Evolutionary conservation across 2,888 invertebrate genomes (phyloP).

Genomic region (Prosopocoilus inquinatus): DNA sequence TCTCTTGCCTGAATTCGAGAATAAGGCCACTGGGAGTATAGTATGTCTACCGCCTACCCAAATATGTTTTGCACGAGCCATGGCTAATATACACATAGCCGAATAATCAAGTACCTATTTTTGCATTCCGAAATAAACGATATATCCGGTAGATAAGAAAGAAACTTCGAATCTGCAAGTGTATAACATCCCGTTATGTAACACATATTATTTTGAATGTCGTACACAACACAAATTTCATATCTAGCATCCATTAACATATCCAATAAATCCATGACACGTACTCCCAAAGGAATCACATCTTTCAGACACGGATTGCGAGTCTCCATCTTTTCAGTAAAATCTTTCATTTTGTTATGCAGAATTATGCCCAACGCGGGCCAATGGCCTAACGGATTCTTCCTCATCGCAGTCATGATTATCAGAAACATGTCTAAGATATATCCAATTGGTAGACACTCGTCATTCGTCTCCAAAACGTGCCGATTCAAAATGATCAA

Average conservation of each 20-base stretch:
- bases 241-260: slow-evolving; percentile 15
- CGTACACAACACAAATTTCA: slow-evolving; percentile 18
- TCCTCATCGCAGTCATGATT: slow-evolving; percentile 11
- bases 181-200: slow-evolving; percentile 16
- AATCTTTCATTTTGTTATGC: slow-evolving; percentile 15
- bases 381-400: slow-evolving; percentile 16
- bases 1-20: no score
- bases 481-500: slow-evolving; percentile 19
- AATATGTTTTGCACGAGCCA: no score
- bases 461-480: slow-evolving; percentile 12
- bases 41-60: no score
- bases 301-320: slow-evolving; percentile 13
- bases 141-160: slow-evolving; percentile 19
- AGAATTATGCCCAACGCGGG: slow-evolving; percentile 16
- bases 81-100: no score
- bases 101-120: neutral
- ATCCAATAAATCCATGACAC: slow-evolving; percentile 16
- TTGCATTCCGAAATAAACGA: slow-evolving; percentile 17
- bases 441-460: slow-evolving; percentile 14
- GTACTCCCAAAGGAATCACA: slow-evolving; percentile 12
- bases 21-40: no score
- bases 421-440: slow-evolving; percentile 8
- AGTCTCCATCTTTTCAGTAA: slow-evolving; percentile 18
- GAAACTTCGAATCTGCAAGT: slow-evolving; percentile 17
- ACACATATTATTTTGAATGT: slow-evolving; percentile 15